A percentile compares a stretch with the other conserved stretches of the same genome.
These are phyloP conservation scores for Cheirogaleus major DNA, from an alignment of 2,797 vertebrate genomes.

Conservation along the genomic window DNA sequence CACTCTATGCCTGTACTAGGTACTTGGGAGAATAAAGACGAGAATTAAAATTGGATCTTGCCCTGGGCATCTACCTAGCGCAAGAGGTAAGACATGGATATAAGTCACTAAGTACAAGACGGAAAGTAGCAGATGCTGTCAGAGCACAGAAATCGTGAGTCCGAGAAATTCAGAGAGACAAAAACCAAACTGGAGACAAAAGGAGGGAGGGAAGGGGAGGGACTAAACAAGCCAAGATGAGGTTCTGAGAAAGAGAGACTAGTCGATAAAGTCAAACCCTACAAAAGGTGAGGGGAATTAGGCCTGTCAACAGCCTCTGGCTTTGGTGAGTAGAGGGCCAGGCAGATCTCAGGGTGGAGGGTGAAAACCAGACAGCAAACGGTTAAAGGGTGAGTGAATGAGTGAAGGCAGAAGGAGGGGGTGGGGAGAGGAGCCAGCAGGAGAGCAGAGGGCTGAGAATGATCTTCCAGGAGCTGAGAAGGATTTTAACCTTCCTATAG, in stretches of 20 bases:
- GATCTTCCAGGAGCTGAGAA: not conserved
- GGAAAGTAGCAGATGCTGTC: not conserved
- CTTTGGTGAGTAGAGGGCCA: not conserved
- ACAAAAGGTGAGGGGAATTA: not conserved
- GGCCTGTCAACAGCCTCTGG: not conserved
- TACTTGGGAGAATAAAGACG: not conserved
- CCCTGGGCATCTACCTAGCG: not conserved
- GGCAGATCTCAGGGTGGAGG: not conserved
- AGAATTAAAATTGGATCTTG: slow-evolving; percentile 2
- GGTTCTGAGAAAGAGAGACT: not conserved
- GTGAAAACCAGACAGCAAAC: not conserved
- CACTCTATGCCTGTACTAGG: not conserved
- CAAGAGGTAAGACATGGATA: not conserved
- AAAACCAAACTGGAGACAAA: not conserved
- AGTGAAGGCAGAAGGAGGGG: not conserved
- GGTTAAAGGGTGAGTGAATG: not conserved
- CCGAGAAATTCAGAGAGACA: not conserved
- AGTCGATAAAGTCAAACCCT: not conserved
- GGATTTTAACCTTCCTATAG: not conserved
- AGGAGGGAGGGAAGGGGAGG: not conserved
- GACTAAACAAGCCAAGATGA: not conserved
- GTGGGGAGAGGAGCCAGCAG: not conserved
- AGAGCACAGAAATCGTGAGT: not conserved
- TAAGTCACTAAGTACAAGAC: not conserved
- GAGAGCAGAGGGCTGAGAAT: not conserved